Evolutionary conservation across 2,797 vertebrate genomes (phyloP).

Genomic region (Babyrousa celebensis): DNA sequence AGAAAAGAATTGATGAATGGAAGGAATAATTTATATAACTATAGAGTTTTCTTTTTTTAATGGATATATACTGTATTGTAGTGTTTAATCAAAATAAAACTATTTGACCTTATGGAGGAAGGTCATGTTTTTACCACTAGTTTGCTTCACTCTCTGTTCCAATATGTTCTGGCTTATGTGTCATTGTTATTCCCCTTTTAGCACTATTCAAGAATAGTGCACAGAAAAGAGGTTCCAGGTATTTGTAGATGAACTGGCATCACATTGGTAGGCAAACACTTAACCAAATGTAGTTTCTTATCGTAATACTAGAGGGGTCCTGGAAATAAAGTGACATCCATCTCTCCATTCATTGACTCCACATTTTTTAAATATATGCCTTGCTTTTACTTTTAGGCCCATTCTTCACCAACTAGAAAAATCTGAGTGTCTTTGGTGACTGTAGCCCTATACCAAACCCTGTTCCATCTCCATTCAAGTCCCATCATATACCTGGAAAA

Average conservation of each 20-base stretch:
- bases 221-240: background rate
- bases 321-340: background rate
- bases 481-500: background rate
- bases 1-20: conserved; percentile 93
- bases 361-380: background rate
- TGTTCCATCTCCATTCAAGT: background rate
- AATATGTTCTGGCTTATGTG: conserved; percentile 16
- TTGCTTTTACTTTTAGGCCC: background rate
- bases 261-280: background rate
- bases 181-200: background rate
- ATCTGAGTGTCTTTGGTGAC: background rate
- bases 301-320: background rate
- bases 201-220: background rate
- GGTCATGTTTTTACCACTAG: conserved; percentile 95
- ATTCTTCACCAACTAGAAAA: background rate
- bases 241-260: background rate
- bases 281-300: background rate
- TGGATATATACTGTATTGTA: conserved; percentile 98
- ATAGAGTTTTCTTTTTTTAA: conserved; percentile 95
- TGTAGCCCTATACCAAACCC: background rate
- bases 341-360: background rate
- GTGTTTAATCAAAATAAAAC: conserved; percentile 97
- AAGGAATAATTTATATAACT: conserved; percentile 98
- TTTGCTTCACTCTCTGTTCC: conserved; percentile 87
- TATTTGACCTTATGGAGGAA: conserved; percentile 94